Percentiles rank a stretch among this genome's conserved stretches.
Evolutionary conservation across 37 sponge, comb jelly and placozoan species (phyloP).

Genomic region (Ianthella basta): DNA sequence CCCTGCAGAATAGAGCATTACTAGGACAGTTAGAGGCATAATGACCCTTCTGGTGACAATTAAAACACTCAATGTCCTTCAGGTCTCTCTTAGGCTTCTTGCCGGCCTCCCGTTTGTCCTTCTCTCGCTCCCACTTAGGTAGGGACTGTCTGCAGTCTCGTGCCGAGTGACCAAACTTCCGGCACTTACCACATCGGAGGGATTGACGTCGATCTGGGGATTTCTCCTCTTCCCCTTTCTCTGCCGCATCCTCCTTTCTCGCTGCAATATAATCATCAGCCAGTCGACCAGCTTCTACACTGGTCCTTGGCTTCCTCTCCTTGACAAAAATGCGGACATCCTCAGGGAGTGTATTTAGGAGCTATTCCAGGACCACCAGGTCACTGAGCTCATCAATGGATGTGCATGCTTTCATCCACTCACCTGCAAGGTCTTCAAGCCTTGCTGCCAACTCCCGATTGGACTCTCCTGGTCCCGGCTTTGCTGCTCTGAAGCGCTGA

Average conservation of each 20-base stretch:
- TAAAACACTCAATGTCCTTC: slow-evolving; percentile 5
- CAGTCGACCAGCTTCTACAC: slow-evolving; percentile 2
- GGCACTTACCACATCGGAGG: too few relatives aligned
- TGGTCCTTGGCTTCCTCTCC: slow-evolving; percentile 16
- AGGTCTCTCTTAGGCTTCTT: too few relatives aligned
- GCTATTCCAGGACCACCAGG: slow-evolving; percentile 33
- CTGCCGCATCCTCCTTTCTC: not conserved
- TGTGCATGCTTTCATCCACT: slow-evolving; percentile 38
- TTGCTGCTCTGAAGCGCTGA: not conserved
- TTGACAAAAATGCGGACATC: slow-evolving; percentile 29
- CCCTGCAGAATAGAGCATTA: slow-evolving; percentile 1
- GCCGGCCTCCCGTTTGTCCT: too few relatives aligned
- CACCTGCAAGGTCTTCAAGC: slow-evolving; percentile 14
- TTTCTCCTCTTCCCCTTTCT: too few relatives aligned
- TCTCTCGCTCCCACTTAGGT: too few relatives aligned
- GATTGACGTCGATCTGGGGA: too few relatives aligned
- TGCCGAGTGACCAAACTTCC: too few relatives aligned
- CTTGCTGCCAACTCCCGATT: slow-evolving; percentile 33
- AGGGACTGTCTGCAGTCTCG: too few relatives aligned
- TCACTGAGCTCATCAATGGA: slow-evolving; percentile 12
- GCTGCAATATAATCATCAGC: slow-evolving; percentile 49
- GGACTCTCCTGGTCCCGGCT: slow-evolving; percentile 3
- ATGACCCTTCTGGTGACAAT: not conserved
- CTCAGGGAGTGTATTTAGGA: slow-evolving; percentile 27
- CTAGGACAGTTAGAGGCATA: not conserved